A percentile compares a stretch with the other conserved stretches of the same genome.
Evolutionary conservation across 2,888 invertebrate genomes (phyloP).

Genomic region (Orthosia gracilis): DNA sequence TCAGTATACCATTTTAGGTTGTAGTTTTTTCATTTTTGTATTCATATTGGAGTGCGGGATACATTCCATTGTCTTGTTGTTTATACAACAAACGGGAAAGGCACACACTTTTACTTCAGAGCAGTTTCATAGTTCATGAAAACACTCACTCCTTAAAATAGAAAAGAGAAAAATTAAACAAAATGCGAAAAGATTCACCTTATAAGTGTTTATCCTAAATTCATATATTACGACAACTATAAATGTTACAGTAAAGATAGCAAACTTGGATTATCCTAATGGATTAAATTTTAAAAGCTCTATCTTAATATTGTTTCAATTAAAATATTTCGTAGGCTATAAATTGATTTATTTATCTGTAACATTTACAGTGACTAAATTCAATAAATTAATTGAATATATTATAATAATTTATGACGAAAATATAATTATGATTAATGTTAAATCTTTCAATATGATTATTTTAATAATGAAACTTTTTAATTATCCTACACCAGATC

Average conservation of each 20-base stretch:
- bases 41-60: slow-evolving; percentile 55
- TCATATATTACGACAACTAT: slow-evolving; percentile 49
- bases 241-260: slow-evolving; percentile 65
- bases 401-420: slow-evolving; percentile 56
- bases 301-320: slow-evolving; percentile 28
- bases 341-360: slow-evolving; percentile 46
- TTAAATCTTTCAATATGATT: slow-evolving; percentile 55
- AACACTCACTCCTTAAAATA: slow-evolving; percentile 56
- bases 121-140: slow-evolving; percentile 62
- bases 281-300: slow-evolving; percentile 41
- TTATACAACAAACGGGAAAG: slow-evolving; percentile 63
- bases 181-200: slow-evolving; percentile 58
- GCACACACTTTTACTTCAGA: slow-evolving; percentile 66
- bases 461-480: slow-evolving; percentile 66
- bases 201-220: slow-evolving; percentile 58
- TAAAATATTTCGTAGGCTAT: slow-evolving; percentile 27
- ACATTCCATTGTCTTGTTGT: slow-evolving; percentile 63
- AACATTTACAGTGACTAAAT: slow-evolving; percentile 62
- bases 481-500: slow-evolving; percentile 74
- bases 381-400: slow-evolving; percentile 54
- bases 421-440: slow-evolving; percentile 60
- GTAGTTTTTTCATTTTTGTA: slow-evolving; percentile 43
- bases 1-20: slow-evolving; percentile 25
- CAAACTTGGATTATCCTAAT: slow-evolving; percentile 47
- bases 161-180: slow-evolving; percentile 48